Base-by-base conservation (phyloP, 2,797 vertebrate genomes). In the Peromyscus aztecus region DNA sequence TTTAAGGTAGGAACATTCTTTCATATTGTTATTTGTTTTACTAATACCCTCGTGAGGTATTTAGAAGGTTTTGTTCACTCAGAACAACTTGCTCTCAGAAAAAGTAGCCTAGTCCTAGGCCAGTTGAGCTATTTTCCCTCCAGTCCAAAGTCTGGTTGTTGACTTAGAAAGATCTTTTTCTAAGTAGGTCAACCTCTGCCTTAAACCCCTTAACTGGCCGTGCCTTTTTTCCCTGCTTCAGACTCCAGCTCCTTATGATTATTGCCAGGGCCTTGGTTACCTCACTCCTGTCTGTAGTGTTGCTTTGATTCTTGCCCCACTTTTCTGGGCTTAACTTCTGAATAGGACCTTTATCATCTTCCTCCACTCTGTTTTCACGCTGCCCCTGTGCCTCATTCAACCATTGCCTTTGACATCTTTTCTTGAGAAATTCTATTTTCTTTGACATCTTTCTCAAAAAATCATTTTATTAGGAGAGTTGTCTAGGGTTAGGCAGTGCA, bases 251-350 rank as follows among this genome's bases (percentile, higher is more conserved):
- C 94, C 97, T 97, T 97, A 69, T 95, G 94, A 97, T 97, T 98
- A 97, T 94, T 94, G 97, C 97, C 93, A 90, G 94, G 94, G 89
- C 37, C 57, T 40, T 82, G 82, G 65, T 95, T 98, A 95, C 96
- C 89, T 98, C 97, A 97, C 96, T 86, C 75, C 75, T 87, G 92
- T 94, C 96, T 86, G 65, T 94, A 97, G 92, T 1, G 29, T 96
- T 97, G 95, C 96, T 98, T 98, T 98, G 96, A 97, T 95, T 97
- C 80, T 96, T 98, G 97, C 92, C 94, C 97, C 96, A 96, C 92
- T 97, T 98, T 97, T 92, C 73, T 14, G 8, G 57, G 90, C 90
- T 96, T 95, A 94, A 96, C 95, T 98, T 97, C 96, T 97, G 94
- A 97, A 97, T 63, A 97, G 90, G 16, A 17, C 86, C 95, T 98